A percentile compares a stretch with the other conserved stretches of the same genome.
Evolutionary conservation across 1,140 invertebrate genomes (phyloP).

Genomic region (Geopemphigus sp.): DNA sequence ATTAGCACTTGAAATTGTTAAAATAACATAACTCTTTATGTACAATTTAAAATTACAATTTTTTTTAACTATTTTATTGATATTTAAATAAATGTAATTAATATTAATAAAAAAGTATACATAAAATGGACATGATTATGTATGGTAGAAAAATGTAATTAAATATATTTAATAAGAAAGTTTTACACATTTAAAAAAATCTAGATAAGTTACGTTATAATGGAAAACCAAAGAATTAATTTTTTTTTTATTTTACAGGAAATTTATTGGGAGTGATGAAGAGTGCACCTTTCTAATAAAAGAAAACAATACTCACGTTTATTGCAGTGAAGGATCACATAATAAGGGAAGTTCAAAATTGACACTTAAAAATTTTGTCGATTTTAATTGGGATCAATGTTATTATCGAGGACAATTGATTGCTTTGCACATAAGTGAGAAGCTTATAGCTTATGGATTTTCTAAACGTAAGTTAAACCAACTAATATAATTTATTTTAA

Average conservation of each 20-base stretch:
- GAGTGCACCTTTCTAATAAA: neutral
- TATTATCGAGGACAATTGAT: conserved; percentile 82
- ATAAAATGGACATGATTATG: no score
- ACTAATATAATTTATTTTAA: neutral
- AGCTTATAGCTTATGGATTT: conserved; percentile 85
- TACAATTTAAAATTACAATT: no score
- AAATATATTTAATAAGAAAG: no score
- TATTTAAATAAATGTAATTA: no score
- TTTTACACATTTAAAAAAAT: no score
- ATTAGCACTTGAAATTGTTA: no score
- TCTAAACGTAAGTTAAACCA: conserved; percentile 64
- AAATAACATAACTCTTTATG: no score
- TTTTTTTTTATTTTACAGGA: conserved; percentile 1
- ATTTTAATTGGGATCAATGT: conserved; percentile 87
- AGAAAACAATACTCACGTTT: conserved; percentile 55
- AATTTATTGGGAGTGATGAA: conserved; percentile 12
- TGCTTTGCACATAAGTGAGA: conserved; percentile 81
- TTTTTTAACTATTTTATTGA: no score
- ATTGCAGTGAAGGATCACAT: conserved; percentile 67
- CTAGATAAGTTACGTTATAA: no score
- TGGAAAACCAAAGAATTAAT: no score
- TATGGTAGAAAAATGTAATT: no score
- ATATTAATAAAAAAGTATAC: no score
- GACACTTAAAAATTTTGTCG: conserved; percentile 85
- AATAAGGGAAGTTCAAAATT: conserved; percentile 81